Base-by-base conservation (phyloP, 2,113 vertebrate species). In the Antennarius striatus region DNA sequence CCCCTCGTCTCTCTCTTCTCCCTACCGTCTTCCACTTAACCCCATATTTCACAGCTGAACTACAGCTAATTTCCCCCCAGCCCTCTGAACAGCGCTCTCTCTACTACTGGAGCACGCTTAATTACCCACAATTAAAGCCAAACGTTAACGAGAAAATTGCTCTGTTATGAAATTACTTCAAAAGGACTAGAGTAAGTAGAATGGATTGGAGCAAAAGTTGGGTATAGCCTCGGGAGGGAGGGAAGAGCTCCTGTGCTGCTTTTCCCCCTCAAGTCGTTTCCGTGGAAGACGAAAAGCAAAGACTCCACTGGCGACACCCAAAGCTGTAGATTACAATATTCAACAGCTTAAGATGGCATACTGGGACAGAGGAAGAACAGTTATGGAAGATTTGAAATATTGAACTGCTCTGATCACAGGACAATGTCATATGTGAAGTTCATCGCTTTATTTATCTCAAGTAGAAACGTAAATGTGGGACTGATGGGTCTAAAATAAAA, bases 121-220 rank as follows among this genome's bases (percentile, higher is more conserved):
- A 93, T 93, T 93, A 93, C 91, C 89, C 91, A 78, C 91, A 92
- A 93, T 93, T 93, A 93, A 92, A 91, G 84, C 79, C 77, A 79
- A 88, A 82, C 68, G 81, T 90, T 92, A 93, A 93, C 80, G 82
- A 93, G 88, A 92, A 93, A 92, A 92, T 90, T 84, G 86, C 88
- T 91, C 90, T 84, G 86, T 92, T 93, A 92, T 92, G 89, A 91
- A 91, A 91, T 83, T 71, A 88, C 85, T 89, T 86, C 86, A 85
- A 90, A 90, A 90, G 84, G 79, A 85, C 80, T 73, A 29, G 71
- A 82, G 77, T 81, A 86, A 89, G 88, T 86, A 77, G 85, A 88
- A 86, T 87, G 75, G 82, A 89, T 90, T 79, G 84, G 74, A 83
- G 82, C 70, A 81, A 87, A 87, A 89, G 77, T 88, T 84, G 73